Evolutionary conservation across 1,140 invertebrate species (phyloP).

Genomic region (Plectrocnemia conspersa): DNA sequence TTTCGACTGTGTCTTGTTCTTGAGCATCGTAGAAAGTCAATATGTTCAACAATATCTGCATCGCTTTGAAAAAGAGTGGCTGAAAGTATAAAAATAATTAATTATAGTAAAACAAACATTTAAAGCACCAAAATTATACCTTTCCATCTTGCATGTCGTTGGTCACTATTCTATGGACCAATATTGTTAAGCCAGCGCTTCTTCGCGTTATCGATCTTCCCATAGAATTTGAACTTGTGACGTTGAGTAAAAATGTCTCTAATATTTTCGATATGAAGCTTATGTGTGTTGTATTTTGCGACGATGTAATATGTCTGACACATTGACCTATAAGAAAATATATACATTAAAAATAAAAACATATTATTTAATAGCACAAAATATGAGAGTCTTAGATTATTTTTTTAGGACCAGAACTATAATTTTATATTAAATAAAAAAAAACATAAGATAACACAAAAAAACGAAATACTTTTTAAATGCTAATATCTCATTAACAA

Average conservation of each 20-base stretch:
- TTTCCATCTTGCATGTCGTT: conserved; percentile 56
- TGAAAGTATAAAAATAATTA: too few species aligned
- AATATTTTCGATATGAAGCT: conserved; percentile 40
- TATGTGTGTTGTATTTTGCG: conserved; percentile 34
- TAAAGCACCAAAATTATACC: conserved; percentile 34
- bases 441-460: too few species aligned
- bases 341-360: conserved; percentile 23
- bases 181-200: conserved; percentile 72
- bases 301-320: conserved; percentile 39
- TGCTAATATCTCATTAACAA: too few species aligned
- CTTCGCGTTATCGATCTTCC: conserved; percentile 60
- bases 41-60: conserved; percentile 15
- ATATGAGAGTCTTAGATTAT: too few species aligned
- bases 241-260: conserved; percentile 42
- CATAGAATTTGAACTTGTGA: conserved; percentile 40
- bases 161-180: conserved; percentile 67
- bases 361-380: too few species aligned
- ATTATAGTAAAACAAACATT: conserved; percentile 13
- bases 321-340: conserved; percentile 28
- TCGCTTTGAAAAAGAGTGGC: conserved; percentile 25
- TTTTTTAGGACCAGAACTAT: too few species aligned
- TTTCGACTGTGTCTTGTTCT: conserved; percentile 25
- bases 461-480: too few species aligned
- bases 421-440: too few species aligned
- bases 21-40: not conserved